Evolutionary conservation across 2,888 invertebrate genomes (phyloP).

Genomic region (Axea sp.): DNA sequence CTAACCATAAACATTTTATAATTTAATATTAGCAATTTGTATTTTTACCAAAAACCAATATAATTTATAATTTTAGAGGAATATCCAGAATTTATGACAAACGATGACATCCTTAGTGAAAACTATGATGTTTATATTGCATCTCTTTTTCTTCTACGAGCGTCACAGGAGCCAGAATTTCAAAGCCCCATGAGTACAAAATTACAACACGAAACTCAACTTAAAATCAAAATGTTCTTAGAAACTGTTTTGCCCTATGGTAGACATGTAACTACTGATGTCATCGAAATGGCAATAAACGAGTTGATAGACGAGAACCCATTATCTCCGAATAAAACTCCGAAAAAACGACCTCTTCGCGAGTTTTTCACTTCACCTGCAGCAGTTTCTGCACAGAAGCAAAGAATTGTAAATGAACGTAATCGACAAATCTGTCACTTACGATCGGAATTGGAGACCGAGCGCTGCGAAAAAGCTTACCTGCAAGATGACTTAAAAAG

Average conservation of each 20-base stretch:
- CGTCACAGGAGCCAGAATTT: slow-evolving; percentile 81
- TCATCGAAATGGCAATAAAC: slow-evolving; percentile 80
- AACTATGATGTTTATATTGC: slow-evolving; percentile 73
- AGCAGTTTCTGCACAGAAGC: slow-evolving; percentile 68
- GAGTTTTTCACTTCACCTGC: slow-evolving; percentile 74
- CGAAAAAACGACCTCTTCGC: slow-evolving; percentile 65
- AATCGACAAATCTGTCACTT: slow-evolving; percentile 81
- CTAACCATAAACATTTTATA: too few relatives aligned
- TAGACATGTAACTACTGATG: slow-evolving; percentile 78
- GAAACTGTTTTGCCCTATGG: slow-evolving; percentile 81
- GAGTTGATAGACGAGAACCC: slow-evolving; percentile 66
- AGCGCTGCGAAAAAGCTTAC: slow-evolving; percentile 83
- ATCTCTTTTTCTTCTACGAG: slow-evolving; percentile 81
- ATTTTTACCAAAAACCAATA: too few relatives aligned
- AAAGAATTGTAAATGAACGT: slow-evolving; percentile 77
- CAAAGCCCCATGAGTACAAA: slow-evolving; percentile 82
- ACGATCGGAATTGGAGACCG: slow-evolving; percentile 82
- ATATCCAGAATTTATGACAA: slow-evolving; percentile 81
- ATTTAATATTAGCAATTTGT: too few relatives aligned
- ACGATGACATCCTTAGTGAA: slow-evolving; percentile 75
- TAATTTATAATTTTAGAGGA: slow-evolving; percentile 71
- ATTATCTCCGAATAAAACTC: slow-evolving; percentile 63
- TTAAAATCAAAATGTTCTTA: slow-evolving; percentile 81
- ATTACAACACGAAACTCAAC: slow-evolving; percentile 80
- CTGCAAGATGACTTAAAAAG: slow-evolving; percentile 82